Evolutionary conservation across 2,797 vertebrate species (phyloP).

Genomic region (Phoeniculus purpureus): DNA sequence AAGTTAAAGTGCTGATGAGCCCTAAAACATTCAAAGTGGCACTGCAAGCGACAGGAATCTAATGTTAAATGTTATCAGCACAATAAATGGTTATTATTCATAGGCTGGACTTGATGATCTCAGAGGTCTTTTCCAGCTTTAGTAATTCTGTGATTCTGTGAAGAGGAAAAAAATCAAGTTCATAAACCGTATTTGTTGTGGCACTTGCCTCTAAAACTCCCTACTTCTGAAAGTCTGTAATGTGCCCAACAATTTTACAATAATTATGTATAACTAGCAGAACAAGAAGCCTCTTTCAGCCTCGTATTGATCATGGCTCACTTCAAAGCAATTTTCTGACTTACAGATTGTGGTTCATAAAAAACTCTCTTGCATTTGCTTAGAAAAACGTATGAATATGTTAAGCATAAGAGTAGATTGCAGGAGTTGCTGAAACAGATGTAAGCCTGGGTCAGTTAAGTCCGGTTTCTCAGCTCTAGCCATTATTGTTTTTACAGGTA

Average conservation of each 20-base stretch:
- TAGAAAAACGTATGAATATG: not conserved
- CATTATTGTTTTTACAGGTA: not conserved
- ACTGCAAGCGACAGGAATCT: not conserved
- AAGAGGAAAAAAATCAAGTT: not conserved
- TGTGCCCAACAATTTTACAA: not conserved
- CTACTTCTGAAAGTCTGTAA: not conserved
- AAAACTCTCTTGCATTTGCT: not conserved
- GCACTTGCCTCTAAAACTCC: not conserved
- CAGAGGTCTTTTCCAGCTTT: too few relatives aligned
- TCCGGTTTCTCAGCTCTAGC: not conserved
- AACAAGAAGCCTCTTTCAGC: not conserved
- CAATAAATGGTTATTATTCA: not conserved
- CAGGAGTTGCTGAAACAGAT: not conserved
- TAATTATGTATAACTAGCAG: not conserved
- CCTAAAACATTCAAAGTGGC: not conserved
- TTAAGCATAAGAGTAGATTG: not conserved
- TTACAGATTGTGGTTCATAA: not conserved
- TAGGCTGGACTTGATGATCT: too few relatives aligned
- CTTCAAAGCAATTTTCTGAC: slow-evolving; percentile 1
- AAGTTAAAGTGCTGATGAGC: not conserved
- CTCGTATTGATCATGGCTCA: not conserved
- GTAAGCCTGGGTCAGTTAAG: not conserved
- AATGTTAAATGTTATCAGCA: not conserved
- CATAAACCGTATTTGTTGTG: not conserved
- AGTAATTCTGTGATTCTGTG: not conserved